Evolutionary conservation across 2,888 invertebrate genomes (phyloP).

Genomic region (Netelia melanura): DNA sequence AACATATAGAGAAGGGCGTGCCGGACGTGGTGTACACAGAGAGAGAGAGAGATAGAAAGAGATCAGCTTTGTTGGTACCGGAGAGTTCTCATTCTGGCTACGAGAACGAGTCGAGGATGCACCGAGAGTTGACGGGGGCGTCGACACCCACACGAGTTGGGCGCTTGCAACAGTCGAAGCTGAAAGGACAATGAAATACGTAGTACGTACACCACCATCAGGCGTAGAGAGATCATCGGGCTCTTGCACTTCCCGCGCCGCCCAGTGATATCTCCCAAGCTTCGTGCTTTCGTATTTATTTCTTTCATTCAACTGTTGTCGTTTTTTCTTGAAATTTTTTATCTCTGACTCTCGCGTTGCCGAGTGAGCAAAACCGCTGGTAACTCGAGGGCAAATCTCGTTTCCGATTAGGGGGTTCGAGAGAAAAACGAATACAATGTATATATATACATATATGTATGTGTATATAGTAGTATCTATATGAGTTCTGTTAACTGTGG

Average conservation of each 20-base stretch:
- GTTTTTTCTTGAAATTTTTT: conserved; percentile 46
- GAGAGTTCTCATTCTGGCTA: conserved; percentile 12
- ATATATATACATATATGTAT: not conserved
- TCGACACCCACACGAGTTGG: conserved; percentile 81
- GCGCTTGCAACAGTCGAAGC: conserved; percentile 55
- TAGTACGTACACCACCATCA: conserved; percentile 33
- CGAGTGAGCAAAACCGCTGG: not conserved
- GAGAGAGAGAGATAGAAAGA: not conserved
- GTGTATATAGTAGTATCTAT: not conserved
- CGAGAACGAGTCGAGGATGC: conserved; percentile 68
- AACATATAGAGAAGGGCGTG: conserved; percentile 69
- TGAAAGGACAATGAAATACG: conserved; percentile 68
- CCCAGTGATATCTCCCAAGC: conserved; percentile 74
- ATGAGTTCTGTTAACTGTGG: conserved; percentile 48
- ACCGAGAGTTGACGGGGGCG: conserved; percentile 80
- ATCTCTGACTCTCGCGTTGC: conserved; percentile 40
- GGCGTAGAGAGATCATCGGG: conserved; percentile 66
- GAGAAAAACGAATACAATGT: conserved; percentile 54
- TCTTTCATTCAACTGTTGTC: conserved; percentile 13
- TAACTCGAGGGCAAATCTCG: conserved; percentile 68
- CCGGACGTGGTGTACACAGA: conserved; percentile 64
- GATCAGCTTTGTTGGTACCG: not conserved
- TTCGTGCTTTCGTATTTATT: conserved; percentile 55
- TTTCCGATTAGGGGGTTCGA: conserved; percentile 61
- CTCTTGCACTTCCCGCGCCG: conserved; percentile 70